Evolutionary conservation across 2,797 vertebrate genomes (phyloP), one percentile per base, ranked within the genome.

Genomic region (Lithobates sylvaticus): DNA sequence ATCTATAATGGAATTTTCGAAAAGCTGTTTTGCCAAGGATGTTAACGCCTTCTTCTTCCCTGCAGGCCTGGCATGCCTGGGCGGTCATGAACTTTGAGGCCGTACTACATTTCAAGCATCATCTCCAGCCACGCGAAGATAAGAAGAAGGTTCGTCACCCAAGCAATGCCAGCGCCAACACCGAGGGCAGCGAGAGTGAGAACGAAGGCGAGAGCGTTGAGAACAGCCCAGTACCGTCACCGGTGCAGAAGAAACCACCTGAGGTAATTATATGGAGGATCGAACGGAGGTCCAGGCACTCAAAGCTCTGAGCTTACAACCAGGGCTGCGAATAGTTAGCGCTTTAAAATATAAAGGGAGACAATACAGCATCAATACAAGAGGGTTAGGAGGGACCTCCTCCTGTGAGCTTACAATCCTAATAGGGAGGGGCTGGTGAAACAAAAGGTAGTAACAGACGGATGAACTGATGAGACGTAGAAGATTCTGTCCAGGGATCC

Each of bases 61-160:
- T 79, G 15, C 93, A 99, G 98, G 98, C 98, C 76, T 99, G 98
- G 98, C 98, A 99, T 0, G 98, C 98, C 0, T 99, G 98, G 98
- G 98, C 98, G 0, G 98, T 99, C 90, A 99, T 99, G 98, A 99
- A 99, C 91, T 99, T 99, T 3, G 98, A 99, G 88, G 97, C 98
- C 0, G 98, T 99, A 84, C 95, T 99, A 21, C 98, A 99, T 92
- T 99, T 99, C 92, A 99, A 99, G 88, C 98, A 99, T 83, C 98
- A 99, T 89, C 98, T 97, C 94, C 96, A 97, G 86, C 97, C 96
- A 65, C 96, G 97, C 0, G 97, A 99, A 0, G 98, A 99, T 88
- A 98, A 98, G 93, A 98, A 98, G 93, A 99, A 98, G 94, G 92
- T 97, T 2, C 96, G 97, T 0, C 98, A 99, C 0, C 89, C 96